phyloP scores from a whole-genome alignment of 2,797 vertebrate species.

The Pelodytes ibericus region DNA sequence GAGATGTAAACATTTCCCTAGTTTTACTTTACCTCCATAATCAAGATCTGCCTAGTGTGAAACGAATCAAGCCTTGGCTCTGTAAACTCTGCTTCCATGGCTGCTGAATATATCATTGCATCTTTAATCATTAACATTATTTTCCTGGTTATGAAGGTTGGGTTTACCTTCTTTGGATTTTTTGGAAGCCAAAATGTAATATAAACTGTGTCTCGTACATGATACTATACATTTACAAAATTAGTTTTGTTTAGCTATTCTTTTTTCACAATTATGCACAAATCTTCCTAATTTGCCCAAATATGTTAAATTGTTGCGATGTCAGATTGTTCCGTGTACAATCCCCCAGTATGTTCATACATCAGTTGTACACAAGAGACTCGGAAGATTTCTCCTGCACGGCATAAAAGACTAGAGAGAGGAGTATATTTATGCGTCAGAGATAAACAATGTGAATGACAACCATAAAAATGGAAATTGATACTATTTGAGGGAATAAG shows the following conservation, averaged over 20 bases:
- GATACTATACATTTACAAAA: no score
- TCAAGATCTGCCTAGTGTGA: no score
- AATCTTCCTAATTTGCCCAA: not conserved
- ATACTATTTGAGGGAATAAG: constrained; percentile 37
- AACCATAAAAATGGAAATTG: constrained; percentile 46
- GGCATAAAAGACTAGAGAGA: not conserved
- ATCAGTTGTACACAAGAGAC: not conserved
- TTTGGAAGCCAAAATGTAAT: no score
- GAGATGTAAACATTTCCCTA: no score
- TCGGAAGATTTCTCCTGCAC: not conserved
- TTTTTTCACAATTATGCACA: not conserved
- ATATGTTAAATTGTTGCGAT: not conserved
- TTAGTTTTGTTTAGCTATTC: not conserved
- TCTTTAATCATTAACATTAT: no score
- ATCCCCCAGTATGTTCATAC: not conserved
- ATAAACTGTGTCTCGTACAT: no score
- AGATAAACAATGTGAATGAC: constrained; percentile 49
- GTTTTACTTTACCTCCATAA: no score
- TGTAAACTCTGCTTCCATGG: no score
- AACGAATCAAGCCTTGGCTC: no score
- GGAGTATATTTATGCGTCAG: constrained; percentile 8
- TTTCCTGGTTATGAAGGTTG: no score
- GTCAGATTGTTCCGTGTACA: not conserved
- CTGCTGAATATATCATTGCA: no score
- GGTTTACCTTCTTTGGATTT: no score